Conservation (phyloP, 2,888 invertebrate species). For the Alsophila aescularia region DNA sequence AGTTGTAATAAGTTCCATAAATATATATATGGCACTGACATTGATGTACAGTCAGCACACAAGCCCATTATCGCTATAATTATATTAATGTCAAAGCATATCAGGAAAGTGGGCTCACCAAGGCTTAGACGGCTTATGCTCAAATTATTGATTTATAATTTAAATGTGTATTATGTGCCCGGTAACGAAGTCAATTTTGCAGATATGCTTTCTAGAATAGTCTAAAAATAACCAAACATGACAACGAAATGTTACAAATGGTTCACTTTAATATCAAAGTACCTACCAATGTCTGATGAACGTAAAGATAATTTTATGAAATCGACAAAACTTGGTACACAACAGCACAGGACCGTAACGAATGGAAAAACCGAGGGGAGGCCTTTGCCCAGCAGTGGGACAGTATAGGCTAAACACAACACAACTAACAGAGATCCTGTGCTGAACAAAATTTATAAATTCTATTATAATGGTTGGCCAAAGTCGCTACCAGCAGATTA, state of each 20-base stretch:
- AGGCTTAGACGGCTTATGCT: slow-evolving; percentile 11
- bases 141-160: slow-evolving; percentile 8
- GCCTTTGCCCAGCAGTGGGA: too few relatives aligned
- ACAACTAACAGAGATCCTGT: slow-evolving; percentile 1
- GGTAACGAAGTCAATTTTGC: slow-evolving; percentile 10
- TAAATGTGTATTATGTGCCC: background rate
- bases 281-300: too few relatives aligned
- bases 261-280: too few relatives aligned
- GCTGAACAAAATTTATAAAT: background rate
- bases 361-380: too few relatives aligned
- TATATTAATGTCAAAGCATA: background rate
- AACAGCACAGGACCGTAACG: too few relatives aligned
- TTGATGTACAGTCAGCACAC: slow-evolving; percentile 4
- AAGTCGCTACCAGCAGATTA: background rate
- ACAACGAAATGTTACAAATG: too few relatives aligned
- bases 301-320: slow-evolving; percentile 13
- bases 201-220: slow-evolving; percentile 19
- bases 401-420: too few relatives aligned
- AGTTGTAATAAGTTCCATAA: too few relatives aligned
- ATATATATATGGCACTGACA: background rate
- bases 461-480: slow-evolving; percentile 3
- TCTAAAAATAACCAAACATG: slow-evolving; percentile 5
- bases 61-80: slow-evolving; percentile 9
- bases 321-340: too few relatives aligned
- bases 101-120: slow-evolving; percentile 13